These are phyloP conservation scores for Eudemis profundana DNA, from an alignment of 2,888 invertebrate species.

Conservation along the genomic window DNA sequence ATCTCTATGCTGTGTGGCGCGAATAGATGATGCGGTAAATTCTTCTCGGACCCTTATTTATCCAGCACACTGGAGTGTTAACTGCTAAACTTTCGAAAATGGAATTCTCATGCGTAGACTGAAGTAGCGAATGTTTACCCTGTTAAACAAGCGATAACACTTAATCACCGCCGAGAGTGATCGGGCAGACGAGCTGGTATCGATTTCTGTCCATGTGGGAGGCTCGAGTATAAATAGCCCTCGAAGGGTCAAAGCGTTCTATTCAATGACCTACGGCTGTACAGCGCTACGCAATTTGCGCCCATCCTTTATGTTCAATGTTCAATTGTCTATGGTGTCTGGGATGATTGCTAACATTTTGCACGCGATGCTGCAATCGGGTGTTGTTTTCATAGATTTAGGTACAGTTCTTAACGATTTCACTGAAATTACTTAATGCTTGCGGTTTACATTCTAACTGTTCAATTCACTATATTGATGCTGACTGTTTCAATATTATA, in stretches of 20 bases:
- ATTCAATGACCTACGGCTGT: conserved; percentile 51
- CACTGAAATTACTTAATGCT: too few relatives aligned
- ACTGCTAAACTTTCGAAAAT: background rate
- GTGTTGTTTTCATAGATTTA: background rate
- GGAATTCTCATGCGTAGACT: conserved; percentile 1
- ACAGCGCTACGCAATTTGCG: conserved; percentile 19
- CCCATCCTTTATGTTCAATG: background rate
- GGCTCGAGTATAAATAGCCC: conserved; percentile 56
- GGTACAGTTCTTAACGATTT: too few relatives aligned
- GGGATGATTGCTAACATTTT: background rate
- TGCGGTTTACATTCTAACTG: too few relatives aligned
- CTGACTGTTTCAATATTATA: too few relatives aligned
- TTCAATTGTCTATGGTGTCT: background rate
- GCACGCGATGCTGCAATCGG: background rate
- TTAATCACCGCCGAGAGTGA: conserved; percentile 33
- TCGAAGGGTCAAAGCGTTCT: conserved; percentile 52
- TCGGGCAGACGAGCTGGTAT: conserved; percentile 49
- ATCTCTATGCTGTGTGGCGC: too few relatives aligned
- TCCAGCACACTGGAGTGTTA: background rate
- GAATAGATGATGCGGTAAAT: too few relatives aligned
- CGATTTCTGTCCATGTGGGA: conserved; percentile 56
- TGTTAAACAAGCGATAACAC: conserved; percentile 34
- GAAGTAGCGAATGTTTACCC: conserved; percentile 38
- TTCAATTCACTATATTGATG: too few relatives aligned
- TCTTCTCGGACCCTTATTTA: too few relatives aligned